phyloP scores from a whole-genome alignment of 2,797 vertebrate species.

The Schizothorax lantsangensis region DNA sequence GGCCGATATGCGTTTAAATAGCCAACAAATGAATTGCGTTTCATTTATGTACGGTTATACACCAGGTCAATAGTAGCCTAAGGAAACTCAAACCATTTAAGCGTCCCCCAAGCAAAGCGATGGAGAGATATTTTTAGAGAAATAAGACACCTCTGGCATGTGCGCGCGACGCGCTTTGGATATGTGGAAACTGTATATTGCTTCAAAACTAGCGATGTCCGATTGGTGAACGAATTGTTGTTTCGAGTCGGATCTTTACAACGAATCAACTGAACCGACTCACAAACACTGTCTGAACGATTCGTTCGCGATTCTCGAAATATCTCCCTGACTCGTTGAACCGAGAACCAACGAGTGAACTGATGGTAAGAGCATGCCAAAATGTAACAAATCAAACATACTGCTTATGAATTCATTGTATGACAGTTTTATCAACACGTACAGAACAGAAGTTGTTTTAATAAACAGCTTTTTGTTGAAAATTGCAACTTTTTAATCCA shows the following conservation, averaged over 20 bases:
- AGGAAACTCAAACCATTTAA: conserved; percentile 52
- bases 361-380: no score
- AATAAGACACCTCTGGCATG: conserved; percentile 62
- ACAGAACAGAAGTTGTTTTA: not conserved
- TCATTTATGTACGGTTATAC: not conserved
- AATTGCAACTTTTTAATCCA: not conserved
- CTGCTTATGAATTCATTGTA: not conserved
- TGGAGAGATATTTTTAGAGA: conserved; percentile 67
- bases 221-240: not conserved
- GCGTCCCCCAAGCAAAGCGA: conserved; percentile 54
- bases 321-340: not conserved
- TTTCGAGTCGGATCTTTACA: not conserved
- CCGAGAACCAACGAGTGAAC: not conserved
- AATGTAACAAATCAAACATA: not conserved
- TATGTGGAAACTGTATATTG: conserved; percentile 6
- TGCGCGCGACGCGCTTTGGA: conserved; percentile 51
- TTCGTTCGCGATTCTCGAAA: not conserved
- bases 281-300: not conserved
- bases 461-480: not conserved
- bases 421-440: not conserved
- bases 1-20: not conserved
- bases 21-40: not conserved
- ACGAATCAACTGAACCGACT: conserved; percentile 3
- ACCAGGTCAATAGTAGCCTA: not conserved
- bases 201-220: conserved; percentile 23